phyloP scores from a whole-genome alignment of 2,888 invertebrate species.

The Agrochola lota region DNA sequence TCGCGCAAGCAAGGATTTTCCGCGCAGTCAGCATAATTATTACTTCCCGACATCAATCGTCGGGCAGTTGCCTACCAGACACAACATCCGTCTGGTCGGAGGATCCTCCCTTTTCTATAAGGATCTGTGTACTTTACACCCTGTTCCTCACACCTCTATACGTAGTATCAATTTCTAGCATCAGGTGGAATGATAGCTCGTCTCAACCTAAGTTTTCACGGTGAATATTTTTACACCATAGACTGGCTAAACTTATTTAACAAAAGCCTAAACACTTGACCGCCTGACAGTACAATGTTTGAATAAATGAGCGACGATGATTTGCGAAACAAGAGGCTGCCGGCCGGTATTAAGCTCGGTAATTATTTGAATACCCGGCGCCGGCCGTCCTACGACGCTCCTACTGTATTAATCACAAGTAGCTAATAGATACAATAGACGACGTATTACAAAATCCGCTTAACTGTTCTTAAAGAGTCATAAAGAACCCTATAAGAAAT shows the following conservation, averaged over 20 bases:
- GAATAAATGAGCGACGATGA: conserved; percentile 87
- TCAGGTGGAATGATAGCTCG: not conserved
- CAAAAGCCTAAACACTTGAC: conserved; percentile 24
- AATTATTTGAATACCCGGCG: conserved; percentile 78
- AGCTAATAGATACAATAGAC: conserved; percentile 22
- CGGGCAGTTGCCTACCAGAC: too few species aligned
- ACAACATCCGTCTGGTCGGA: too few species aligned
- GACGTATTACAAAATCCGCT: too few species aligned
- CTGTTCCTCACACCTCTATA: too few species aligned
- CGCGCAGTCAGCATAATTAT: too few species aligned
- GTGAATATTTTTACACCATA: not conserved
- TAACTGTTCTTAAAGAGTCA: too few species aligned
- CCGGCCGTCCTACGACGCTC: conserved; percentile 68
- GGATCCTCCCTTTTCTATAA: too few species aligned
- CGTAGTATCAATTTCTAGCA: not conserved
- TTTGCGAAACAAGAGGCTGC: conserved; percentile 85
- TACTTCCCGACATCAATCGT: too few species aligned
- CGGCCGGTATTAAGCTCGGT: conserved; percentile 76
- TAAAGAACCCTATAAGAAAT: too few species aligned
- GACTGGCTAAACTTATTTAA: too few species aligned
- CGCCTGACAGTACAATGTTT: conserved; percentile 73
- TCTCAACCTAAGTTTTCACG: not conserved
- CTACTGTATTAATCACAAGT: conserved; percentile 51
- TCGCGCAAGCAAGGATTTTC: too few species aligned
- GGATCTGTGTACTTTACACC: too few species aligned